Conservation (phyloP, 2,113 vertebrate species). For the Nanorana parkeri region DNA sequence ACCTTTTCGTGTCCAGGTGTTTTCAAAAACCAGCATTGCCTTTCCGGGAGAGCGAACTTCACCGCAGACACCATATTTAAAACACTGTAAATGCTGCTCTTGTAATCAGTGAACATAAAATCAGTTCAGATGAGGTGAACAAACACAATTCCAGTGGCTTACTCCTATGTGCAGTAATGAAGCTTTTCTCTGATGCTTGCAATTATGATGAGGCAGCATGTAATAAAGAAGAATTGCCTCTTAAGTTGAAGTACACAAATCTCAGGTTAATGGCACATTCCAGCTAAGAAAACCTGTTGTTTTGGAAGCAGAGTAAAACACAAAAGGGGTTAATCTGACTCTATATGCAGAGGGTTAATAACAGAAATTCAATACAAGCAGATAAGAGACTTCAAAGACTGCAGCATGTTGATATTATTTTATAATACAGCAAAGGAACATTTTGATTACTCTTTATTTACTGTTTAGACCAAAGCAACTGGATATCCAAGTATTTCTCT, state of each 20-base stretch:
- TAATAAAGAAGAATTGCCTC: neutral
- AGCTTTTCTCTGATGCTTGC: neutral
- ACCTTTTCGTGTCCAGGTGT: neutral
- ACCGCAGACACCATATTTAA: neutral
- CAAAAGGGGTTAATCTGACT: too few species aligned
- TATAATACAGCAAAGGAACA: too few species aligned
- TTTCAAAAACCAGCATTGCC: neutral
- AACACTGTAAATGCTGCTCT: neutral
- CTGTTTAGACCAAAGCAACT: too few species aligned
- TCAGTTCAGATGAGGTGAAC: constrained; percentile 32
- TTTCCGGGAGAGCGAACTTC: neutral
- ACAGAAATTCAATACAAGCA: too few species aligned
- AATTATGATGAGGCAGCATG: constrained; percentile 17
- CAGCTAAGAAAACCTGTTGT: neutral
- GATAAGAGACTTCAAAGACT: too few species aligned
- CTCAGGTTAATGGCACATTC: neutral
- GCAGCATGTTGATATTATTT: too few species aligned
- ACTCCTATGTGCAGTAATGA: constrained; percentile 18
- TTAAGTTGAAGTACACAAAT: neutral
- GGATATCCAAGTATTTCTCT: too few species aligned
- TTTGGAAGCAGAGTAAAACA: neutral
- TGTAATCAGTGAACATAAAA: neutral
- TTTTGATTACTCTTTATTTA: too few species aligned
- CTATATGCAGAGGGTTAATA: too few species aligned
- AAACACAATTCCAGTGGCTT: neutral